These are phyloP conservation scores for Desmodus rotundus DNA, from an alignment of 2,113 vertebrate species.

Conservation along the genomic window DNA sequence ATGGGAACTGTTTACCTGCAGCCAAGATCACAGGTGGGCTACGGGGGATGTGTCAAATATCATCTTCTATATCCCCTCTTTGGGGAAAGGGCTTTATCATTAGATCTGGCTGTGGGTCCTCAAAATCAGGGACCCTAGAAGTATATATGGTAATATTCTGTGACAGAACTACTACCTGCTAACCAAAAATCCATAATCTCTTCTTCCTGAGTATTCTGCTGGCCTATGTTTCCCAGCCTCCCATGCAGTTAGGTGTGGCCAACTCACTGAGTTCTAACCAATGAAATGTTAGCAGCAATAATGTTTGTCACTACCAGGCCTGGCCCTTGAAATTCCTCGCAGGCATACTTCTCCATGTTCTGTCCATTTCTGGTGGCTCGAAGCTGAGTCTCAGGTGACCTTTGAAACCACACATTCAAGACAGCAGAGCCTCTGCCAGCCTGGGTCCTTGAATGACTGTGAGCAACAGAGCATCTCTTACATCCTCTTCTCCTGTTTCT, in stretches of 20 bases:
- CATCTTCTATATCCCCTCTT: background rate
- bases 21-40: background rate
- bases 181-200: background rate
- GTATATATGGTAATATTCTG: background rate
- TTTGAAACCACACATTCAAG: background rate
- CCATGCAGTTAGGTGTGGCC: background rate
- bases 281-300: background rate
- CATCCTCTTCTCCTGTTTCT: background rate
- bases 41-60: background rate
- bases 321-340: background rate
- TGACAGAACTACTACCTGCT: background rate
- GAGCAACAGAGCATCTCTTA: background rate
- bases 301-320: background rate
- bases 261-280: background rate
- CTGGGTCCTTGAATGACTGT: background rate
- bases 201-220: background rate
- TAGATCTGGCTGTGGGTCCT: background rate
- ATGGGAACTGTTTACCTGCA: background rate
- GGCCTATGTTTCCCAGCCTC: background rate
- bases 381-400: background rate
- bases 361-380: background rate
- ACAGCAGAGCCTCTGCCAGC: background rate
- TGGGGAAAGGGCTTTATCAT: background rate
- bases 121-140: background rate
- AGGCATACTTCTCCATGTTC: background rate